Evolutionary conservation across 2,797 vertebrate species (phyloP).

Genomic region (Atherinosoma microstoma): DNA sequence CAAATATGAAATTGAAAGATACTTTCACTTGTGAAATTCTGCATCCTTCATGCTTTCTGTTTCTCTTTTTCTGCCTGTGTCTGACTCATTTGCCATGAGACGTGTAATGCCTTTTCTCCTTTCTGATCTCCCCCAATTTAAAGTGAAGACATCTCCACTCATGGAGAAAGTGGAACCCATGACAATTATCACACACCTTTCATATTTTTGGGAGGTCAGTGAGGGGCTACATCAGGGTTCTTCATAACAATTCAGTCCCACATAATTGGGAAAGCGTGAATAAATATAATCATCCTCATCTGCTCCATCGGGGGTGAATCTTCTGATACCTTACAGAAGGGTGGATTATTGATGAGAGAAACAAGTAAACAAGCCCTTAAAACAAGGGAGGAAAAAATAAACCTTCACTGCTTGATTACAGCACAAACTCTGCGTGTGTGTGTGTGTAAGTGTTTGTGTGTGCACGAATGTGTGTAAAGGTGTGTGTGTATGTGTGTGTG

Average conservation of each 20-base stretch:
- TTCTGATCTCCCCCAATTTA: conserved; percentile 37
- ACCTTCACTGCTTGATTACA: conserved; percentile 51
- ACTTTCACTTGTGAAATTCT: conserved; percentile 58
- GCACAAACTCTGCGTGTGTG: conserved; percentile 34
- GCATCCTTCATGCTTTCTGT: conserved; percentile 44
- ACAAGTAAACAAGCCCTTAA: conserved; percentile 58
- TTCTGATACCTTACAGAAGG: conserved; percentile 47
- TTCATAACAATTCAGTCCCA: conserved; percentile 20
- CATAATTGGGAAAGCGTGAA: conserved; percentile 38
- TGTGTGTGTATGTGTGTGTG: conserved; percentile 24
- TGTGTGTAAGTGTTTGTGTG: conserved; percentile 18
- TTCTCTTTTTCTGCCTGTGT: conserved; percentile 25
- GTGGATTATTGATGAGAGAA: conserved; percentile 55
- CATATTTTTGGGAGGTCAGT: conserved; percentile 19
- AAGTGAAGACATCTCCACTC: conserved; percentile 32
- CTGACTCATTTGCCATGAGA: conserved; percentile 31
- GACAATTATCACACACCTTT: conserved; percentile 38
- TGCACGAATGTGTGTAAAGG: conserved; percentile 24
- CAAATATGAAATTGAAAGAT: conserved; percentile 69
- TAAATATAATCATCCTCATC: conserved; percentile 54
- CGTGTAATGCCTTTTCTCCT: conserved; percentile 16
- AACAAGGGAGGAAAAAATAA: conserved; percentile 46
- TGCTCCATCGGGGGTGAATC: conserved; percentile 45
- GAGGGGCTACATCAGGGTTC: conserved; percentile 11
- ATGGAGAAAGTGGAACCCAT: conserved; percentile 5